Evolutionary conservation across 2,797 vertebrate species (phyloP).

Genomic region (Paedocypris micromegethes): DNA sequence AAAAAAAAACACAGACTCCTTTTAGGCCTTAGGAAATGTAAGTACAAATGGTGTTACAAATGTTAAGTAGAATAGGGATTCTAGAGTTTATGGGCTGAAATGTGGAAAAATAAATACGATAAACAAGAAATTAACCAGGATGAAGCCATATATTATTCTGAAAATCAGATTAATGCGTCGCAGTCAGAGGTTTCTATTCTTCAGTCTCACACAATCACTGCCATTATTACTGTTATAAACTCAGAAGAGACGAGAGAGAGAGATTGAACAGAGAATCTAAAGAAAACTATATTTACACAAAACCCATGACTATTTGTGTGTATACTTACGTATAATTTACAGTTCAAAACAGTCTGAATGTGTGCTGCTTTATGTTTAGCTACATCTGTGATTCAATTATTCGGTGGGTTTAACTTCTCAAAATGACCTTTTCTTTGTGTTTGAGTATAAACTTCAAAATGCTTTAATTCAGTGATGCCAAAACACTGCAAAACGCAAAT

Average conservation of each 20-base stretch:
- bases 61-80: too few relatives aligned
- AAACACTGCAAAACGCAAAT: neutral
- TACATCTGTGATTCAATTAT: too few relatives aligned
- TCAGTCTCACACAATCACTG: constrained; percentile 40
- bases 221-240: constrained; percentile 25
- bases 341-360: neutral
- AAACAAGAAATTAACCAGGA: too few relatives aligned
- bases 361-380: neutral
- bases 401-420: neutral
- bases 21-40: too few relatives aligned
- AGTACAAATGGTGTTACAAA: too few relatives aligned
- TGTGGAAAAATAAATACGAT: too few relatives aligned
- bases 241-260: neutral
- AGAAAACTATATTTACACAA: neutral
- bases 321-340: neutral
- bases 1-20: too few relatives aligned
- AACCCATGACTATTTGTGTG: neutral
- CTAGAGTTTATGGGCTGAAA: too few relatives aligned
- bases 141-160: too few relatives aligned
- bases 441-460: constrained; percentile 11
- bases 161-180: too few relatives aligned
- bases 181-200: constrained; percentile 1
- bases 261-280: too few relatives aligned
- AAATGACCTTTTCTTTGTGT: neutral
- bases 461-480: constrained; percentile 16